phyloP scores from a whole-genome alignment of 35 echinoderm and acorn worm species.

The Apostichopus parvimensis region DNA sequence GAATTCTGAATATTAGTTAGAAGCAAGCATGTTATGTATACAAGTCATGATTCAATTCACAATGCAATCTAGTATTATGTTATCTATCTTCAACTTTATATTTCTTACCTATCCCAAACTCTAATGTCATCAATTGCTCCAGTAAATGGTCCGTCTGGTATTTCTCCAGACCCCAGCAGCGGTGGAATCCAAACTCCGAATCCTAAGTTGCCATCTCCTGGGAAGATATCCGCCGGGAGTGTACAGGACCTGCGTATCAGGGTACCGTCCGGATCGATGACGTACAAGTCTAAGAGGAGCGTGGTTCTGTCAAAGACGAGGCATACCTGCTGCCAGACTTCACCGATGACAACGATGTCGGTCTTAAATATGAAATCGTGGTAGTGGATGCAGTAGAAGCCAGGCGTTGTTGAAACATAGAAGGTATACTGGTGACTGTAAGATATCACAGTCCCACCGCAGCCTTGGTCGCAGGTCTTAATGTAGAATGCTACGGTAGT shows the following conservation, averaged over 20 bases:
- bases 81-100: neutral
- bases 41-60: no score
- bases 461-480: slow-evolving; percentile 55
- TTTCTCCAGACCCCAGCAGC: slow-evolving; percentile 52
- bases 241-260: slow-evolving; percentile 49
- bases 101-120: slow-evolving; percentile 79
- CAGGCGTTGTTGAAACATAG: slow-evolving; percentile 57
- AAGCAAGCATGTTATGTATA: no score
- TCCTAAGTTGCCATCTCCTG: slow-evolving; percentile 55
- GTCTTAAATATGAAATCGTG: slow-evolving; percentile 60
- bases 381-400: slow-evolving; percentile 62
- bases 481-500: slow-evolving; percentile 67
- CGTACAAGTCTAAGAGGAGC: slow-evolving; percentile 60
- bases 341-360: slow-evolving; percentile 46
- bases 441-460: slow-evolving; percentile 79
- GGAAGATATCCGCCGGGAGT: slow-evolving; percentile 63
- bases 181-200: slow-evolving; percentile 75
- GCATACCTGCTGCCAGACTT: slow-evolving; percentile 69
- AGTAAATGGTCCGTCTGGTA: slow-evolving; percentile 55
- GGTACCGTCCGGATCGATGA: slow-evolving; percentile 57
- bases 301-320: slow-evolving; percentile 62
- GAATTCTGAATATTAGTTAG: no score
- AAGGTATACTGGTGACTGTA: slow-evolving; percentile 65
- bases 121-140: slow-evolving; percentile 83
- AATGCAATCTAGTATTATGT: no score